These are phyloP conservation scores for Eupithecia insigniata DNA, from an alignment of 2,888 invertebrate genomes.

Conservation along the genomic window DNA sequence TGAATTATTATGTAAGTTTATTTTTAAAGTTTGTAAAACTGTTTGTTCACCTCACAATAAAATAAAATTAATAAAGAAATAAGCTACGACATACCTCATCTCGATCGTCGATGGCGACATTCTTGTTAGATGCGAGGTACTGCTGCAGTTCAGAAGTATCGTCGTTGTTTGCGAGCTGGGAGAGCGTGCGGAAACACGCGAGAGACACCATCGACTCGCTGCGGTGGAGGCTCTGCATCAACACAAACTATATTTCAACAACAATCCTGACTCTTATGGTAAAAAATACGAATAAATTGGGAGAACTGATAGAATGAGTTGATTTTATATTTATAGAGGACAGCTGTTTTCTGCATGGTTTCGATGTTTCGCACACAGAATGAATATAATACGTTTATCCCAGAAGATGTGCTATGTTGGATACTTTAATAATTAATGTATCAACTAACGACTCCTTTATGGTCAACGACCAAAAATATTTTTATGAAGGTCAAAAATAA, in stretches of 20 bases:
- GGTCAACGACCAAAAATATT: neutral
- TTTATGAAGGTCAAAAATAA: neutral
- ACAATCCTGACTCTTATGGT: neutral
- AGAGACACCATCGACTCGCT: slow-evolving; percentile 96
- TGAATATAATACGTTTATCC: neutral
- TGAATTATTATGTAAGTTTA: too few relatives aligned
- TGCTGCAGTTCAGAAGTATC: slow-evolving; percentile 91
- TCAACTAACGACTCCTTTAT: neutral
- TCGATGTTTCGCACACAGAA: neutral
- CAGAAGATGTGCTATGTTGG: neutral
- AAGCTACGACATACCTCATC: slow-evolving; percentile 88
- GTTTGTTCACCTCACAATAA: too few relatives aligned
- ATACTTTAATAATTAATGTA: neutral
- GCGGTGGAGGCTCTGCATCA: slow-evolving; percentile 91
- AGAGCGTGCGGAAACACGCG: slow-evolving; percentile 91
- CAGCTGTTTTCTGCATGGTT: slow-evolving; percentile 1
- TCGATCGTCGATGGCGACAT: slow-evolving; percentile 92
- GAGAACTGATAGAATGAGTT: neutral
- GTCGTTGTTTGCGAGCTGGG: slow-evolving; percentile 91
- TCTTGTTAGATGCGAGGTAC: slow-evolving; percentile 92
- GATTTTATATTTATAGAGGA: neutral
- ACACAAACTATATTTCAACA: slow-evolving; percentile 39
- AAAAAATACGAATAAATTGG: neutral
- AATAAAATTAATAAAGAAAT: too few relatives aligned
- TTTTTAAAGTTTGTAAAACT: too few relatives aligned